phyloP scores from a whole-genome alignment of 1,140 invertebrate genomes.

The Bombus consobrinus region DNA sequence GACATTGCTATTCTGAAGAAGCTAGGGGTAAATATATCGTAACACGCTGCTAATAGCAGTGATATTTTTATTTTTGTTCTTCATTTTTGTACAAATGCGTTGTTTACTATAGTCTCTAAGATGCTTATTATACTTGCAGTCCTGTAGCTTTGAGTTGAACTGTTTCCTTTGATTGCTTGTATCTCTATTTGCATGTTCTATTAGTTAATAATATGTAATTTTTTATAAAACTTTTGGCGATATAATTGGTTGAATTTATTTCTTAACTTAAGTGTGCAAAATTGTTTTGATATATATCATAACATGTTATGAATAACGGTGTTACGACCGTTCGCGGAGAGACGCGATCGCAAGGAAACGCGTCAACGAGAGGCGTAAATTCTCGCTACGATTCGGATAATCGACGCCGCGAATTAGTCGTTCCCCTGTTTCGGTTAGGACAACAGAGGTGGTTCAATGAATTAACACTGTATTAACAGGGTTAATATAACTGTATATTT shows the following conservation, averaged over 20 bases:
- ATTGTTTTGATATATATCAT: background rate
- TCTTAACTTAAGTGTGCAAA: background rate
- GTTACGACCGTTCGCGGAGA: too few species aligned
- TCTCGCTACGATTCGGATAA: too few species aligned
- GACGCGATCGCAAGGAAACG: too few species aligned
- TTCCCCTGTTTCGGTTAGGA: too few species aligned
- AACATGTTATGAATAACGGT: background rate
- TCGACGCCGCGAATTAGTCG: too few species aligned
- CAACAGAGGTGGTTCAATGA: too few species aligned
- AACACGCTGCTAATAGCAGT: background rate
- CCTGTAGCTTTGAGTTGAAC: background rate
- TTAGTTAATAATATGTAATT: background rate
- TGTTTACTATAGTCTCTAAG: background rate
- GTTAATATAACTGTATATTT: too few species aligned
- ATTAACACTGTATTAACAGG: too few species aligned
- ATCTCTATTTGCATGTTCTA: background rate
- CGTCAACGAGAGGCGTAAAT: too few species aligned
- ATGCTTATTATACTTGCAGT: background rate
- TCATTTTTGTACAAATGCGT: background rate
- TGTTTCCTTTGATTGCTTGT: background rate
- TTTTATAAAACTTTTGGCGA: background rate
- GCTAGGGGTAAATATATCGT: slow-evolving; percentile 77
- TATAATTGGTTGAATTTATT: background rate
- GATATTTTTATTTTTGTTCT: background rate
- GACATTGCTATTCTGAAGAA: slow-evolving; percentile 81